Evolutionary conservation across 2,113 vertebrate species (phyloP), one percentile per base, ranked within the genome.

Genomic region (Phycodurus eques): DNA sequence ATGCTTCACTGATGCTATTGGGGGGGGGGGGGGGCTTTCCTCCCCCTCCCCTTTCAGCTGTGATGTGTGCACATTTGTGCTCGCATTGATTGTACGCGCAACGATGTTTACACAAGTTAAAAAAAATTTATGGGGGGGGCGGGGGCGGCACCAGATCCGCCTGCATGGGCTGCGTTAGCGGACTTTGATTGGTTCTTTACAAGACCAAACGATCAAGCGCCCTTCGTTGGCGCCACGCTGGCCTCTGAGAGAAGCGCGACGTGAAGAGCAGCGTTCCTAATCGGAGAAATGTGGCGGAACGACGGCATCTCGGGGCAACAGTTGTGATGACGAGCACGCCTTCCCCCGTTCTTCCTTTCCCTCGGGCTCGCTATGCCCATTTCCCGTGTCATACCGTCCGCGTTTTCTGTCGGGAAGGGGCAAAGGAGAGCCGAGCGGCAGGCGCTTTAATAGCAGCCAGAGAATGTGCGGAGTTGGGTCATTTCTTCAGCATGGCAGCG

Each of bases 1-100:
- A 95, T 96, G 95, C 94, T 93, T 96, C 81, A 92, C 92, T 92
- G 93, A 95, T 93, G 93, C 92, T 94, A 93, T 96, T 93, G 93
- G 93, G 89, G 91, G 83, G 6, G 6, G 54, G 20, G 59, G 31
- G 22, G 59, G 3, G 11, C 20, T 22, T 22, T 91, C 80, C 63
- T 73, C 91, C 86, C 85, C 80, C 19, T 11, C 35, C 35, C 86
- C 77, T 17, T 68, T 83, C 86, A 85, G 27, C 73, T 85, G 80
- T 67, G 56, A 17, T 75, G 46, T 81, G 63, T 51, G n/a, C 64
- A 70, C 49, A 10, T 60, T 68, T 70, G n/a, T 22, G 8, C 7
- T 19, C n/a, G 6, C 73, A 6, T 27, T 27, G 27, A 46, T 81
- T 63, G 60, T 71, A 74, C 54, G 12, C 8, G 73, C 81, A 63